A percentile compares a stretch with the other conserved stretches of the same genome.
Conservation (phyloP, 2,797 vertebrate species). For the Schizopygopsis malacanthus region DNA sequence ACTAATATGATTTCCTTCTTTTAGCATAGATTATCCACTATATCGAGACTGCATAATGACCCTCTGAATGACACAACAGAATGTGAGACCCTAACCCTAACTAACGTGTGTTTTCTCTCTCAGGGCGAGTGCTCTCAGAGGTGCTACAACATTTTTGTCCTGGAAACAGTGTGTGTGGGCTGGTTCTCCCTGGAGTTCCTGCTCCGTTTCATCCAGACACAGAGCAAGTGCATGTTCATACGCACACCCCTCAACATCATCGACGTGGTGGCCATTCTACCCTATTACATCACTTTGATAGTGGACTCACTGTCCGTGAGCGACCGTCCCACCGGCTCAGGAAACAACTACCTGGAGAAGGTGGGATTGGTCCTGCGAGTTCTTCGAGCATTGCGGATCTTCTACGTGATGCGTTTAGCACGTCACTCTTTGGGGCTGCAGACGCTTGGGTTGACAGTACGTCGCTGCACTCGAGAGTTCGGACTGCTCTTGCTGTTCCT, state of each 20-base stretch:
- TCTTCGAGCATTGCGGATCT: slow-evolving; percentile 90
- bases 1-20: background rate
- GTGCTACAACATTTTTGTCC: slow-evolving; percentile 91
- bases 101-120: slow-evolving; percentile 27
- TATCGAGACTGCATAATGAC: background rate
- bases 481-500: slow-evolving; percentile 93
- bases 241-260: slow-evolving; percentile 93
- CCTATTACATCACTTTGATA: slow-evolving; percentile 92
- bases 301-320: slow-evolving; percentile 84
- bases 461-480: slow-evolving; percentile 90
- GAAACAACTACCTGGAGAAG: slow-evolving; percentile 93
- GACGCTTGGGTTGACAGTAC: slow-evolving; percentile 90
- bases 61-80: background rate
- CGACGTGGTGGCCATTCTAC: slow-evolving; percentile 93
- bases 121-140: slow-evolving; percentile 93
- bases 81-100: slow-evolving; percentile 5
- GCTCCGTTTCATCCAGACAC: slow-evolving; percentile 93
- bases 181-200: slow-evolving; percentile 98
- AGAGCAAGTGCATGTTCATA: slow-evolving; percentile 92
- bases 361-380: slow-evolving; percentile 91
- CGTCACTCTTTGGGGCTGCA: slow-evolving; percentile 92
- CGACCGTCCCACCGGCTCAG: slow-evolving; percentile 74
- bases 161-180: slow-evolving; percentile 95
- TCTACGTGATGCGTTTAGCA: slow-evolving; percentile 93
- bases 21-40: background rate